A percentile compares a stretch with the other conserved stretches of the same genome.
Conservation (phyloP, 2,888 invertebrate species). For the Portevinia maculata region DNA sequence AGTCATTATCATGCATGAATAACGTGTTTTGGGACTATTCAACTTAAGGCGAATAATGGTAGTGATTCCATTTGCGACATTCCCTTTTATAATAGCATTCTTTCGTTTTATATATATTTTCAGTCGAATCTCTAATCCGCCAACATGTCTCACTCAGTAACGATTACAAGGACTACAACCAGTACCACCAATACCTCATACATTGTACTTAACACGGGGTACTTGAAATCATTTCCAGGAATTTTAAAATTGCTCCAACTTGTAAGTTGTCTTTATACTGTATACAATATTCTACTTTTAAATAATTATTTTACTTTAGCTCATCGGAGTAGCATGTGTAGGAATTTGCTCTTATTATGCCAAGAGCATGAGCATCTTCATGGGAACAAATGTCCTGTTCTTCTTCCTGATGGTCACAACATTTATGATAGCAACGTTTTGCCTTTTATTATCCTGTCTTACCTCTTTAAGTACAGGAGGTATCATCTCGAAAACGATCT, state of each 20-base stretch:
- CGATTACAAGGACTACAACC: slow-evolving; percentile 93
- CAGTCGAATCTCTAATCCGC: slow-evolving; percentile 54
- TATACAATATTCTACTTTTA: not conserved
- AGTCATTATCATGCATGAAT: not conserved
- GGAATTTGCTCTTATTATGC: slow-evolving; percentile 87
- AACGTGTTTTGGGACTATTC: not conserved
- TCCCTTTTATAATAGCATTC: slow-evolving; percentile 3
- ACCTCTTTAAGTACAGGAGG: slow-evolving; percentile 91
- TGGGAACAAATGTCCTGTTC: slow-evolving; percentile 85
- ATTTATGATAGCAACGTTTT: slow-evolving; percentile 91
- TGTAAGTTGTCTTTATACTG: slow-evolving; percentile 83
- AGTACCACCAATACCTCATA: slow-evolving; percentile 90
- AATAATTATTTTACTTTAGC: slow-evolving; percentile 82
- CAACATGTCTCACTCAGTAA: slow-evolving; percentile 94
- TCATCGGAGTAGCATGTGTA: slow-evolving; percentile 90
- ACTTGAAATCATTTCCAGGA: slow-evolving; percentile 90
- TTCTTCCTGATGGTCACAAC: slow-evolving; percentile 89
- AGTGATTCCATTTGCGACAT: not conserved
- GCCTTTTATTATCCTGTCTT: slow-evolving; percentile 89
- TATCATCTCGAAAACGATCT: slow-evolving; percentile 89
- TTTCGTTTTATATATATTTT: slow-evolving; percentile 31
- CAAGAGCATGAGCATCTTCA: slow-evolving; percentile 68
- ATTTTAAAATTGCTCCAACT: slow-evolving; percentile 91
- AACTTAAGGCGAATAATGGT: not conserved
- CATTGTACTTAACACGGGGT: slow-evolving; percentile 91